phyloP scores from a whole-genome alignment of 2,888 invertebrate genomes.

The Plagodis dolabraria region DNA sequence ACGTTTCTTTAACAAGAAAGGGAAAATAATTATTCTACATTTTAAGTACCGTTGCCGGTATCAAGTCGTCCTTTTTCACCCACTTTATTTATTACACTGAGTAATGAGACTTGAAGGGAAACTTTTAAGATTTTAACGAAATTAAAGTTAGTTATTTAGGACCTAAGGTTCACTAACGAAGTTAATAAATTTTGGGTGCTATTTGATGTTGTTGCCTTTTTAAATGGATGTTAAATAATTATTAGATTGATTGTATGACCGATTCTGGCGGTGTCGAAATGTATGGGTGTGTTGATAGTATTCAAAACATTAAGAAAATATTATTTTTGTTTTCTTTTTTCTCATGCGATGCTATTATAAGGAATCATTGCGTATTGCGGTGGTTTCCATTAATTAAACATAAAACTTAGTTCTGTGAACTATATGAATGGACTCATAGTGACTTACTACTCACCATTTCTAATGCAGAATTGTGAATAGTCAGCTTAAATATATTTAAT shows the following conservation, averaged over 20 bases:
- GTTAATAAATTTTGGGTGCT: slow-evolving; percentile 20
- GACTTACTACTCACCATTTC: too few relatives aligned
- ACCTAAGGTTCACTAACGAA: slow-evolving; percentile 23
- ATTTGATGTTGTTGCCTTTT: slow-evolving; percentile 1
- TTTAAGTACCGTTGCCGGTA: slow-evolving; percentile 27
- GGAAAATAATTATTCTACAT: slow-evolving; percentile 30
- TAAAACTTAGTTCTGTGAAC: too few relatives aligned
- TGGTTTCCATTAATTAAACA: too few relatives aligned
- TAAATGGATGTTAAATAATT: too few relatives aligned
- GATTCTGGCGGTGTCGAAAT: too few relatives aligned
- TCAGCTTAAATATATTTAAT: slow-evolving; percentile 34
- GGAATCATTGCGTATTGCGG: too few relatives aligned
- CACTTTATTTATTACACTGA: slow-evolving; percentile 30
- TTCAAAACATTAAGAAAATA: too few relatives aligned
- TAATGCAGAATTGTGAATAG: slow-evolving; percentile 1
- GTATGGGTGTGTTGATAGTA: too few relatives aligned
- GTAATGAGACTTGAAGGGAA: slow-evolving; percentile 29
- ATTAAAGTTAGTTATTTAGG: slow-evolving; percentile 28
- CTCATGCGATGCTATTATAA: too few relatives aligned
- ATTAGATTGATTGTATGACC: too few relatives aligned
- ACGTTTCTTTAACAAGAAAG: slow-evolving; percentile 24
- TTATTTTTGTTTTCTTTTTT: too few relatives aligned
- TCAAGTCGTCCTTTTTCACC: slow-evolving; percentile 26
- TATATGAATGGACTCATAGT: too few relatives aligned
- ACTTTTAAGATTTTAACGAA: slow-evolving; percentile 28